These are phyloP conservation scores for Podiceps cristatus DNA, from an alignment of 2,113 vertebrate genomes.

Conservation along the genomic window DNA sequence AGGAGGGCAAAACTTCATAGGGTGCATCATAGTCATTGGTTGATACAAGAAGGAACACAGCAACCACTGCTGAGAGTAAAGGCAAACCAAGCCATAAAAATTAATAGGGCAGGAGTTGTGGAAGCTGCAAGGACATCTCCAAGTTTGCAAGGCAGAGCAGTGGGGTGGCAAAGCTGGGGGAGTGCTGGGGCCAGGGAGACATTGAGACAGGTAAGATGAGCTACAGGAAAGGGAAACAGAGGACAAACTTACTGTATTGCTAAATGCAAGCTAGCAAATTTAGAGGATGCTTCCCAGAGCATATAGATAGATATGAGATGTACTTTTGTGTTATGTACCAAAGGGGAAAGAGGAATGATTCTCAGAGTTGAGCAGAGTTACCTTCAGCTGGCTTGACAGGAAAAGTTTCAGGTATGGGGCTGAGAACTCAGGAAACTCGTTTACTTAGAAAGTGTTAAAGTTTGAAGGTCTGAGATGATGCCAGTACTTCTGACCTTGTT, in stretches of 20 bases:
- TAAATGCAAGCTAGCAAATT: background rate
- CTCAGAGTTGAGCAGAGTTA: background rate
- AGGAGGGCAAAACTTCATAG: background rate
- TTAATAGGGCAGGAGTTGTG: background rate
- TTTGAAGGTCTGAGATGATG: background rate
- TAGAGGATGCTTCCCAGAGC: background rate
- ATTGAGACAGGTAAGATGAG: background rate
- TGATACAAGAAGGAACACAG: background rate
- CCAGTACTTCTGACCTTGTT: background rate
- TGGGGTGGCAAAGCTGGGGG: background rate
- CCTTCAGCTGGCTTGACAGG: background rate
- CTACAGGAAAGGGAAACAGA: background rate
- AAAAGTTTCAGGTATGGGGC: background rate
- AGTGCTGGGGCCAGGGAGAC: accelerated
- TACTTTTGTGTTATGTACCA: background rate
- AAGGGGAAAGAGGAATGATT: background rate
- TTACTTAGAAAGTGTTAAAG: background rate
- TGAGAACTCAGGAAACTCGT: background rate
- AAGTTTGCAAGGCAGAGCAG: background rate
- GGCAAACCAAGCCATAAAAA: background rate
- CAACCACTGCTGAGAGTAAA: background rate
- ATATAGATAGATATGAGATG: background rate
- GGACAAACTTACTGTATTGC: background rate
- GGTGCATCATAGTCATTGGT: background rate
- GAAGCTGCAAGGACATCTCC: background rate